A percentile compares a stretch with the other conserved stretches of the same genome.
Evolutionary conservation across 2,888 invertebrate genomes (phyloP).

Genomic region (Zaprionus bogoriensis): DNA sequence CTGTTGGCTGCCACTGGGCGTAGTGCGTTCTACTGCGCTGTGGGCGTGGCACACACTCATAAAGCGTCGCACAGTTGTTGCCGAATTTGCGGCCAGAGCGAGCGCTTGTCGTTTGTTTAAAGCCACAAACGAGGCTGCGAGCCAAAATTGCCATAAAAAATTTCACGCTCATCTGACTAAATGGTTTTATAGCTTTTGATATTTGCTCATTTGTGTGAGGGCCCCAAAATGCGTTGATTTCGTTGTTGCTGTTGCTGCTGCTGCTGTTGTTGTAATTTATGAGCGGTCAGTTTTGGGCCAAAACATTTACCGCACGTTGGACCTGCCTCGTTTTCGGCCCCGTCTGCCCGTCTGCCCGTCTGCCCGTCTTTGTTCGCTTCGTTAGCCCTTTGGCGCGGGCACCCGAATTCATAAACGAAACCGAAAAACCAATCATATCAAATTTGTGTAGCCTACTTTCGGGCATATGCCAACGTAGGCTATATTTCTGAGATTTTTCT

Average conservation of each 20-base stretch:
- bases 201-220: constrained; percentile 70
- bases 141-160: constrained; percentile 39
- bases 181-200: constrained; percentile 73
- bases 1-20: constrained; percentile 29
- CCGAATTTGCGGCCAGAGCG: constrained; percentile 56
- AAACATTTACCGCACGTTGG: constrained; percentile 4
- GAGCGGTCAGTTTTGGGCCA: constrained; percentile 65
- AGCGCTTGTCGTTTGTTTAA: constrained; percentile 51
- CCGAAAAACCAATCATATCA: constrained; percentile 64
- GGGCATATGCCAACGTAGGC: constrained; percentile 48
- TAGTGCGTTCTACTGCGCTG: constrained; percentile 13
- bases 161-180: constrained; percentile 76
- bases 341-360: constrained; percentile 12
- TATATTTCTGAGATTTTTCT: constrained; percentile 32
- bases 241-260: constrained; percentile 24
- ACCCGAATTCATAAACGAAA: constrained; percentile 40
- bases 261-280: constrained; percentile 63
- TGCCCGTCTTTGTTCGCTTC: constrained; percentile 47
- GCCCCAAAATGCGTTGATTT: constrained; percentile 55
- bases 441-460: constrained; percentile 42
- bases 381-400: constrained; percentile 56
- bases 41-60: constrained; percentile 50
- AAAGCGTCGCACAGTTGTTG: constrained; percentile 67
- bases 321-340: no score
- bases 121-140: constrained; percentile 32